Conservation (phyloP, 2,797 vertebrate species). For the Amblyraja radiata region DNA sequence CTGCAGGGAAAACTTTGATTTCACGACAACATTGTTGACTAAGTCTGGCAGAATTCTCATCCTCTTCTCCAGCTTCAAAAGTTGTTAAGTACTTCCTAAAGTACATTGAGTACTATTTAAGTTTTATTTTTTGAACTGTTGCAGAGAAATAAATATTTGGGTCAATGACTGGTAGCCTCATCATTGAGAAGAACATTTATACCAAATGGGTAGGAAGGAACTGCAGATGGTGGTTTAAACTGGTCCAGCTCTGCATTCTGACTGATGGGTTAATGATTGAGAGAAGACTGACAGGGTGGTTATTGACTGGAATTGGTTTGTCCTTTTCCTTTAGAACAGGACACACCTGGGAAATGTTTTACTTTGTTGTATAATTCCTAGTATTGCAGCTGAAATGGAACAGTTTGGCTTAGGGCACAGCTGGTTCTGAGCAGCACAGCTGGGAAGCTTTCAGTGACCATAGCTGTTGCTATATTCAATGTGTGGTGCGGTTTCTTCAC, state of each 20-base stretch:
- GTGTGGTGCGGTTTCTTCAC: too few species aligned
- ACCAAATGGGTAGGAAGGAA: background rate
- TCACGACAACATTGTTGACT: background rate
- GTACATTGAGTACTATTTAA: slow-evolving; percentile 4
- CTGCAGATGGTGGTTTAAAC: too few species aligned
- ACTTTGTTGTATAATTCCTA: too few species aligned
- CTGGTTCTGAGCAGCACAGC: too few species aligned
- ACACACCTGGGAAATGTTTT: too few species aligned
- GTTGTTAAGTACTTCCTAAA: slow-evolving; percentile 15
- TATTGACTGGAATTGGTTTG: too few species aligned
- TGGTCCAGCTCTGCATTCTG: background rate
- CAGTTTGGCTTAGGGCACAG: too few species aligned
- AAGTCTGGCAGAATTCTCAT: background rate
- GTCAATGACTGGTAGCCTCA: background rate
- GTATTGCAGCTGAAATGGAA: too few species aligned
- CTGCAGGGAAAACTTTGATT: background rate
- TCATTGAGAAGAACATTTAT: background rate
- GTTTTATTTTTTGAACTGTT: background rate
- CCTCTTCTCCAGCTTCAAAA: background rate
- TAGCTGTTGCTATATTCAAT: too few species aligned
- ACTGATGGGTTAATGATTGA: background rate
- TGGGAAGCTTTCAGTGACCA: too few species aligned
- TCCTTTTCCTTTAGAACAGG: too few species aligned
- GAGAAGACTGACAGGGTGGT: background rate
- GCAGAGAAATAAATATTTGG: background rate